Conservation (phyloP, 2,113 vertebrate species). For the Sterrhoptilus dennistouni region DNA sequence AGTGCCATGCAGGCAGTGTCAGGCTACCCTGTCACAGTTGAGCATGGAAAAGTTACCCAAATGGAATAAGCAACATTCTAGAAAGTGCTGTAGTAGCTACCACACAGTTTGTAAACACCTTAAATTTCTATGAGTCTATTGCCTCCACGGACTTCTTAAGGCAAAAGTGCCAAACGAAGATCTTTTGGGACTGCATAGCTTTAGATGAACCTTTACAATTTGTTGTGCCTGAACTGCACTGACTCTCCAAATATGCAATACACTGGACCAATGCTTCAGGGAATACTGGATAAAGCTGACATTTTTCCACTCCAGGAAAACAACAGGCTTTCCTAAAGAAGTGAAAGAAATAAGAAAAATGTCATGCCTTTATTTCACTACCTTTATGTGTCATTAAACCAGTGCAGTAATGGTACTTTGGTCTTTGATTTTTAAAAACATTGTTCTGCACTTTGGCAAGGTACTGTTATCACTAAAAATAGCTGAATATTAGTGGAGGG, state of each 20-base stretch:
- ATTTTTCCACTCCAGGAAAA: slow-evolving; percentile 28
- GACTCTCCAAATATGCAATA: slow-evolving; percentile 21
- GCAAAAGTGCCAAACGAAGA: not conserved
- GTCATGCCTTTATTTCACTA: not conserved
- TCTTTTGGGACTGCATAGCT: not conserved
- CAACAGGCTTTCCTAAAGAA: not conserved
- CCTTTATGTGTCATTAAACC: not conserved
- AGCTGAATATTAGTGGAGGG: not conserved
- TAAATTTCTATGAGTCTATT: slow-evolving; percentile 41
- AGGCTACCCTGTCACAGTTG: not conserved
- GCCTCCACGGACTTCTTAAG: not conserved
- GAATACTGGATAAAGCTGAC: slow-evolving; percentile 30
- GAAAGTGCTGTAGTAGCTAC: not conserved
- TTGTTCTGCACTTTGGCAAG: not conserved
- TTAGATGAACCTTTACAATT: not conserved
- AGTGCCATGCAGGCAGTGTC: not conserved
- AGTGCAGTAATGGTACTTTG: not conserved
- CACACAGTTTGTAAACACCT: slow-evolving; percentile 20
- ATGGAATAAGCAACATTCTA: not conserved
- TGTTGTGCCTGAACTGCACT: slow-evolving; percentile 37
- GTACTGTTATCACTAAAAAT: not conserved
- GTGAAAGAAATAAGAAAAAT: not conserved
- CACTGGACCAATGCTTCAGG: not conserved
- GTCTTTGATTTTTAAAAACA: not conserved
- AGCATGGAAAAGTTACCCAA: not conserved